Conservation (phyloP, 2,888 invertebrate species). For the Eupithecia dodoneata region DNA sequence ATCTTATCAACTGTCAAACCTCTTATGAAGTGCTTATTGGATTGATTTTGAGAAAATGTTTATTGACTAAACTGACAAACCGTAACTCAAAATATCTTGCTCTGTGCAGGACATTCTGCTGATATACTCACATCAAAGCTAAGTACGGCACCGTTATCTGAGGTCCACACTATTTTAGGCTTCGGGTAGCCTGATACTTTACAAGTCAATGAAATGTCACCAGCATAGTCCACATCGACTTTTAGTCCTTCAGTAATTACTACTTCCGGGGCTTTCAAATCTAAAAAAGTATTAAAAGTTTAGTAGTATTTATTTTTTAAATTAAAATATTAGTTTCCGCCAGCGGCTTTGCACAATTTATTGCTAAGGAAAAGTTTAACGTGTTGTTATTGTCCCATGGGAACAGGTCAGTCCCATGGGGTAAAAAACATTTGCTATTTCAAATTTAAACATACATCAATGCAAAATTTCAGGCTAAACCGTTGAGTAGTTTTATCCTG, state of each 20-base stretch:
- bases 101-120: not conserved
- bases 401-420: not conserved
- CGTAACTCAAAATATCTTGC: not conserved
- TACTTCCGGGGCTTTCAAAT: constrained; percentile 21
- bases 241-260: constrained; percentile 29
- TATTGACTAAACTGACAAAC: not conserved
- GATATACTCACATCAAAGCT: not conserved
- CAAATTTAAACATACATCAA: not conserved
- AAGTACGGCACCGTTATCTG: not conserved
- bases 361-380: not conserved
- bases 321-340: not conserved
- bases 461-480: not conserved
- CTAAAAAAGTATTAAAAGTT: constrained; percentile 15
- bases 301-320: not conserved
- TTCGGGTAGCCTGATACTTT: constrained; percentile 38
- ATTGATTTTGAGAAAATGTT: not conserved
- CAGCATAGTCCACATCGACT: constrained; percentile 23
- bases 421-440: not conserved
- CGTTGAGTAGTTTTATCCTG: not conserved
- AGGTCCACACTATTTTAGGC: constrained; percentile 41
- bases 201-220: constrained; percentile 35
- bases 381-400: not conserved
- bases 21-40: not conserved
- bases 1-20: not conserved
- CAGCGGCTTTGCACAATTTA: not conserved